phyloP scores from a whole-genome alignment of 64 coral and sea anemone genomes.

The Montipora foliosa region DNA sequence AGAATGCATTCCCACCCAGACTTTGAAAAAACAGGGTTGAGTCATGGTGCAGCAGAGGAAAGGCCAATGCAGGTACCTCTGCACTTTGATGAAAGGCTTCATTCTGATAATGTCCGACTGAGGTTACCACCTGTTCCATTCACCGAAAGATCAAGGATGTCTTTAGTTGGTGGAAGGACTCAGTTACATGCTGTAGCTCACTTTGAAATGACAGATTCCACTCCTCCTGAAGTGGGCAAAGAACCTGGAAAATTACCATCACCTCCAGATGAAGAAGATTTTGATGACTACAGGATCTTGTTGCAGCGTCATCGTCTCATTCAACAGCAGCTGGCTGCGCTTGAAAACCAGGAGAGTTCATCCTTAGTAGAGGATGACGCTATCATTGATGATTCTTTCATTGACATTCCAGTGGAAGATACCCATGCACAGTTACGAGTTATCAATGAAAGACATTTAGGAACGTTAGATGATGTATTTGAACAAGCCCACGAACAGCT shows the following conservation, averaged over 20 bases:
- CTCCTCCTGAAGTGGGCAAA: background rate
- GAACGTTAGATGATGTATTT: background rate
- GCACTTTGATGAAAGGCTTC: conserved; percentile 18
- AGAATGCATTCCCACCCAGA: background rate
- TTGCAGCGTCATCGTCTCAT: conserved; percentile 85
- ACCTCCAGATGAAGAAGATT: conserved; percentile 39
- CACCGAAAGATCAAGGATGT: background rate
- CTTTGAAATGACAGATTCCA: background rate
- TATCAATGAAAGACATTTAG: background rate
- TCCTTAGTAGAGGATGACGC: conserved; percentile 62
- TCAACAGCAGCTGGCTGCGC: conserved; percentile 79
- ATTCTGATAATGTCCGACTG: background rate
- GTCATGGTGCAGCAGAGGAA: background rate
- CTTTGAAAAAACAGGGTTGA: background rate
- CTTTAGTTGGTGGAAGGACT: conserved; percentile 5
- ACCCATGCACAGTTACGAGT: background rate
- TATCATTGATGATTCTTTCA: conserved; percentile 90
- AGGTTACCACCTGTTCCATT: background rate
- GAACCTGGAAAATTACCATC: background rate
- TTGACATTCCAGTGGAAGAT: conserved; percentile 86
- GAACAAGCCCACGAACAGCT: background rate
- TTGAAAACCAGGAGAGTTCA: conserved; percentile 84
- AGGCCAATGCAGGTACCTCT: background rate
- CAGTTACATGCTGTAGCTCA: background rate
- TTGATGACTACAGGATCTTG: conserved; percentile 80